Conservation (phyloP, 2,888 invertebrate genomes). For the Nycteola revayana region DNA sequence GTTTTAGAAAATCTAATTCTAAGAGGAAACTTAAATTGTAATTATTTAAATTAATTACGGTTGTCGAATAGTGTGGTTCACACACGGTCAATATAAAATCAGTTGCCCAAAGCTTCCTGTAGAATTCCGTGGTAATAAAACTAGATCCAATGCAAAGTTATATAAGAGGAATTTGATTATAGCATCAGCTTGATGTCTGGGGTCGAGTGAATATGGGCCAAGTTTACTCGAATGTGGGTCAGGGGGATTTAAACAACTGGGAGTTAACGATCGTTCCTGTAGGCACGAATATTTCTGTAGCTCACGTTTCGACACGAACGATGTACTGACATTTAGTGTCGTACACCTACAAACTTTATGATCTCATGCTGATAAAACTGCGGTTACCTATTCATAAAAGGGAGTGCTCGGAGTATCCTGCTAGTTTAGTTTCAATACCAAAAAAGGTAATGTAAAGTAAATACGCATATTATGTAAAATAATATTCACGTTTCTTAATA, state of each 20-base stretch:
- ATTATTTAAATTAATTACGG: no score
- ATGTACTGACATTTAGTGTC: slow-evolving; percentile 1
- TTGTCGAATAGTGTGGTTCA: no score
- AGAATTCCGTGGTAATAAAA: no score
- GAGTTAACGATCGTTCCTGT: slow-evolving; percentile 50
- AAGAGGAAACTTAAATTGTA: no score
- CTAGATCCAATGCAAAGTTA: slow-evolving; percentile 7
- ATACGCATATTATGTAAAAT: neutral
- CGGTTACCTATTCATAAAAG: no score
- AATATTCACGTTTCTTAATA: no score
- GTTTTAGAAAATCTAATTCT: no score
- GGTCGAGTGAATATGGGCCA: slow-evolving; percentile 62
- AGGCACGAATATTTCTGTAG: slow-evolving; percentile 57
- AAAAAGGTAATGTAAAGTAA: neutral
- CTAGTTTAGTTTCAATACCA: no score
- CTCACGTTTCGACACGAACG: slow-evolving; percentile 23
- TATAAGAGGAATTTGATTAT: slow-evolving; percentile 28
- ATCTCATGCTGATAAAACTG: no score
- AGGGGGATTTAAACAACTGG: slow-evolving; percentile 61
- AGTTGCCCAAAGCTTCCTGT: no score
- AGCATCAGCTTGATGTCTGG: slow-evolving; percentile 35
- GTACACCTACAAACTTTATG: neutral
- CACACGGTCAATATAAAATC: no score
- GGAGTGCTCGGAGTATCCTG: no score
- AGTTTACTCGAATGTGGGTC: slow-evolving; percentile 69